These are phyloP conservation scores for Mystacides longicornis DNA, from an alignment of 2,888 invertebrate species.

Conservation along the genomic window DNA sequence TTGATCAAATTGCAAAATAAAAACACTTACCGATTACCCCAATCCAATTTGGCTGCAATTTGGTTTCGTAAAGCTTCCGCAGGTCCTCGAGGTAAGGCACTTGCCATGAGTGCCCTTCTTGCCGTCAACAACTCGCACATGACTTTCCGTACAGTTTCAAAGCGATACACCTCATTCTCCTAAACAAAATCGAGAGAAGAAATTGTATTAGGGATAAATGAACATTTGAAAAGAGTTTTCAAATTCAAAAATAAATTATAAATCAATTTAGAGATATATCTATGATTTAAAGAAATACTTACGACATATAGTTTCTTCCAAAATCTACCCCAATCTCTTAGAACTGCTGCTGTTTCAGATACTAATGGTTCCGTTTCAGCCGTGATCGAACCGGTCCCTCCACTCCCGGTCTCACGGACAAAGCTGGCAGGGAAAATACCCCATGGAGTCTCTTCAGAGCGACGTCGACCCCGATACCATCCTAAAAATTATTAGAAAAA, in stretches of 20 bases:
- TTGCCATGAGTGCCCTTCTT: constrained; percentile 75
- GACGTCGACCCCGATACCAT: constrained; percentile 82
- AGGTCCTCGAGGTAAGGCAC: constrained; percentile 88
- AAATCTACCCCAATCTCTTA: constrained; percentile 88
- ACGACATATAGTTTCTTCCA: constrained; percentile 93
- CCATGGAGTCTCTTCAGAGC: constrained; percentile 52
- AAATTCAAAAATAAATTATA: too few species aligned
- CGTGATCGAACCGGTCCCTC: constrained; percentile 72
- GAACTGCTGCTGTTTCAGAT: constrained; percentile 80
- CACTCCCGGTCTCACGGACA: constrained; percentile 66
- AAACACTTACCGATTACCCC: constrained; percentile 86
- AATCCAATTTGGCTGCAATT: constrained; percentile 88
- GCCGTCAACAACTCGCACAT: constrained; percentile 86
- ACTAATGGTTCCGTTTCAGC: constrained; percentile 86
- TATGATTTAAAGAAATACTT: too few species aligned
- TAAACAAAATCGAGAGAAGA: constrained; percentile 43
- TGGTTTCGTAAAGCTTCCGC: constrained; percentile 77
- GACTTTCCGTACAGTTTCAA: constrained; percentile 77
- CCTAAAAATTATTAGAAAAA: constrained; percentile 49
- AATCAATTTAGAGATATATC: too few species aligned
- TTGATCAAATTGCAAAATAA: too few species aligned
- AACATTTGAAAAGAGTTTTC: too few species aligned
- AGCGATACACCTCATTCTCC: constrained; percentile 79
- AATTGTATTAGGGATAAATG: too few species aligned
- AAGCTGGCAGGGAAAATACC: constrained; percentile 51